Percentiles rank a stretch among this genome's conserved stretches.
Evolutionary conservation across 2,797 vertebrate genomes (phyloP).

Genomic region (Arrhamphus sclerolepis): DNA sequence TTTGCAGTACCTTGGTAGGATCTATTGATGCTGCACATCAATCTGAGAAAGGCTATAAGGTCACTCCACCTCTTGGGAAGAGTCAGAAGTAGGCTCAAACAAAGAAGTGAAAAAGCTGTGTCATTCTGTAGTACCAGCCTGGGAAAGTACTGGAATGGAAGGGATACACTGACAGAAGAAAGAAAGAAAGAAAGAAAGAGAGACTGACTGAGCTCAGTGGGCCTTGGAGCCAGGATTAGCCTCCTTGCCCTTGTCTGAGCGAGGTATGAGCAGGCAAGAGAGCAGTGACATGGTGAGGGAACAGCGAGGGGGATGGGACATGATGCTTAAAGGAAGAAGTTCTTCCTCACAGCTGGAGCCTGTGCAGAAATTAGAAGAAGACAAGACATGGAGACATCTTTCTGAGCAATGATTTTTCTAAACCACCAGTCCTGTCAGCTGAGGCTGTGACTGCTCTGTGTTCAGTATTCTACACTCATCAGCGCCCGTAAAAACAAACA

Average conservation of each 20-base stretch:
- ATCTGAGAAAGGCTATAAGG: neutral
- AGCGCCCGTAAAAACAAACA: conserved; percentile 14
- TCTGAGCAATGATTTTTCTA: conserved; percentile 30
- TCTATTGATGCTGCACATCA: conserved; percentile 24
- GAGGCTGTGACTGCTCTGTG: conserved; percentile 18
- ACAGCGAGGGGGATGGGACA: conserved; percentile 40
- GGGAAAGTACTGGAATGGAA: conserved; percentile 57
- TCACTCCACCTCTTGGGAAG: conserved; percentile 21
- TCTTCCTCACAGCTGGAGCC: conserved; percentile 11
- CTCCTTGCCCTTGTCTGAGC: conserved; percentile 65
- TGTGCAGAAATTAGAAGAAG: conserved; percentile 5
- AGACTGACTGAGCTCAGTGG: conserved; percentile 60
- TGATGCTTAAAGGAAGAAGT: conserved; percentile 42
- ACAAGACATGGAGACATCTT: conserved; percentile 27
- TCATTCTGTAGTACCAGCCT: conserved; percentile 43
- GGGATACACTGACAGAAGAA: conserved; percentile 64
- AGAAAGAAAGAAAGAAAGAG: conserved; percentile 40
- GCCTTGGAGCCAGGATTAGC: conserved; percentile 73
- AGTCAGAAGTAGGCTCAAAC: conserved; percentile 42
- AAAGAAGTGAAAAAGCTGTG: conserved; percentile 58
- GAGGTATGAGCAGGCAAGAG: conserved; percentile 41
- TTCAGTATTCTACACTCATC: conserved; percentile 1
- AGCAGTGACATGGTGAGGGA: conserved; percentile 33
- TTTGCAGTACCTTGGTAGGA: no score
- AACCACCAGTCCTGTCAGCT: conserved; percentile 21